Evolutionary conservation across 1,140 invertebrate genomes (phyloP), one percentile per base, ranked within the genome.

Genomic region (Drosophila eugracilis): DNA sequence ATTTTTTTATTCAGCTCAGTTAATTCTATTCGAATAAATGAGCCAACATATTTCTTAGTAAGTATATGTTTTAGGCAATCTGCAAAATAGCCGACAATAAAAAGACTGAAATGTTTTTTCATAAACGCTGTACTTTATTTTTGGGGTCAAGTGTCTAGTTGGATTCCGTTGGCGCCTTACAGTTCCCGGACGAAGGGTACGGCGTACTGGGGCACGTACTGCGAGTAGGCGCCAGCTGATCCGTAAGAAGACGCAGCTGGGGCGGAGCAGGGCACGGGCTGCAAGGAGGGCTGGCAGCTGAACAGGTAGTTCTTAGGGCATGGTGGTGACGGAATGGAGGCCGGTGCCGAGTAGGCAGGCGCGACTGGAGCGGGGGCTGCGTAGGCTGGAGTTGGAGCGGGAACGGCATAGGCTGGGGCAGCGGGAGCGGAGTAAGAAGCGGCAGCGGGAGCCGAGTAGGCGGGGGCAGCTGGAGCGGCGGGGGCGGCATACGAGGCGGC

Each of bases 281-380:
- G 70, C 37, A 91, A 57, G 0, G 76, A 89, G 39, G 89, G 89
- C 53, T 90, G 89, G 75, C 89, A 91, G 63, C 89, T 91, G 85
- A 91, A 91, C 45, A 91, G 65, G 21, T 91, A 91, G 78, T 89
- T 91, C 67, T 86, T 86, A 39, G 89, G 89, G 66, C 89, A 91
- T 2, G 84, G 78, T 30, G 89, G 89, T 3, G 89, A 65, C 45
- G 73, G 84, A 17, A 86, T 37, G 15, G 80, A 58, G 5, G 73
- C 55, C 21, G 83, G 83, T 3, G 83, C 62, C 12, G 78, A 36
- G 42, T 75, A 65, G 0, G 53, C 34, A 0, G 57, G 36, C 5
- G 58, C 54, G 15, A 59, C 42, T 1, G 58, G 52, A 21, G 62
- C 42, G 1, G 58, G 52, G 3, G 58, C 24, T 10, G 60, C 22